These are phyloP conservation scores for Tipula confusa DNA, from an alignment of 2,888 invertebrate species.

Conservation along the genomic window DNA sequence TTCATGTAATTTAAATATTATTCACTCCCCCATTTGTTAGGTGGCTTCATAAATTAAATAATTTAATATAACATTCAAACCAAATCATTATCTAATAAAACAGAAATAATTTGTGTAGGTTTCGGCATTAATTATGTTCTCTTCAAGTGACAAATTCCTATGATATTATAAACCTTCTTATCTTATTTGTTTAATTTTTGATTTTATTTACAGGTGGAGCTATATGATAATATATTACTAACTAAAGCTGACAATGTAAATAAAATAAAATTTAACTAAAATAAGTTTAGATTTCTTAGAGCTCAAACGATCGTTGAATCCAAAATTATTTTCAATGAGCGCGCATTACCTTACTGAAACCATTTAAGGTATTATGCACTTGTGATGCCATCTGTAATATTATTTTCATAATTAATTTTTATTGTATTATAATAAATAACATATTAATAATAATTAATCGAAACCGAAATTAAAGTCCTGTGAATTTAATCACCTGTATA, in stretches of 20 bases:
- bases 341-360: too few relatives aligned
- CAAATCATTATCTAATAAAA: slow-evolving; percentile 7
- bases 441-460: slow-evolving; percentile 20
- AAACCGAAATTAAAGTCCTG: not conserved
- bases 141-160: not conserved
- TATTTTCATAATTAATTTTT: not conserved
- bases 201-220: not conserved
- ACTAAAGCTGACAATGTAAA: not conserved
- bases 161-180: not conserved
- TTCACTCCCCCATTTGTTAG: not conserved
- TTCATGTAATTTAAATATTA: not conserved
- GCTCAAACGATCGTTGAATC: not conserved
- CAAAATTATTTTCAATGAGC: not conserved
- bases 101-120: not conserved
- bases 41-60: not conserved
- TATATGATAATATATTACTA: not conserved
- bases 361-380: not conserved
- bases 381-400: not conserved
- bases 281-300: too few relatives aligned
- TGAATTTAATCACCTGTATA: not conserved
- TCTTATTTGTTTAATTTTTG: not conserved
- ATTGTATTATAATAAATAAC: slow-evolving; percentile 9
- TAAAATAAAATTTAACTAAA: too few relatives aligned
- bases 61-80: not conserved
- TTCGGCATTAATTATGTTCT: not conserved